Conservation (phyloP, 2,888 invertebrate genomes). For the Diarsia brunnea region DNA sequence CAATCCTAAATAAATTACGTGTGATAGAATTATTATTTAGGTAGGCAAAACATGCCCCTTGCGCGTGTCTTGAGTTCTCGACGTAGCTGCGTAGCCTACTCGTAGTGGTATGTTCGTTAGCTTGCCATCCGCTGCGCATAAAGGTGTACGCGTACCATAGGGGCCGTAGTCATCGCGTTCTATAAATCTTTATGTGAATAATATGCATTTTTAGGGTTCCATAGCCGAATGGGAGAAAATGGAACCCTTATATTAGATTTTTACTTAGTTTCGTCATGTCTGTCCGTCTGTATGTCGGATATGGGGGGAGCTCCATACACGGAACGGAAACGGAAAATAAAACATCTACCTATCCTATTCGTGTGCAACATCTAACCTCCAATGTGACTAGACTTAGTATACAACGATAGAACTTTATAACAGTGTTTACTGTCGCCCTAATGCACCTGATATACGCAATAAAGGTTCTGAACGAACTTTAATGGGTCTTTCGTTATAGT, state of each 20-base stretch:
- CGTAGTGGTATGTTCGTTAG: conserved; percentile 7
- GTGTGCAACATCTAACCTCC: no score
- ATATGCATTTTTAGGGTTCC: no score
- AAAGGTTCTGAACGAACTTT: not conserved
- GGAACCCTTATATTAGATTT: no score
- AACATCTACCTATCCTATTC: no score
- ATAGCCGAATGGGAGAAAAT: no score
- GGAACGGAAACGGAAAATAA: no score
- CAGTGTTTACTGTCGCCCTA: conserved; percentile 2
- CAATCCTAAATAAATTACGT: conserved; percentile 24
- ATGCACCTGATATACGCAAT: conserved; percentile 1
- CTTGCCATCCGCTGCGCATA: conserved; percentile 3
- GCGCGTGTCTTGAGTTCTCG: conserved; percentile 25
- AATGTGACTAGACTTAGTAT: no score
- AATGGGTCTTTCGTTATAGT: not conserved
- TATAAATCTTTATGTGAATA: no score
- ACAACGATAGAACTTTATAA: no score
- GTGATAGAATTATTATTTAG: conserved; percentile 18
- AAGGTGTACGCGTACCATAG: not conserved
- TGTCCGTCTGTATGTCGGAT: no score
- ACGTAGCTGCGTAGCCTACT: not conserved
- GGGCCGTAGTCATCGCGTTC: not conserved
- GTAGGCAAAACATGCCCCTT: conserved; percentile 28
- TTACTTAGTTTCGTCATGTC: no score
- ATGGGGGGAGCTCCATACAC: no score